A percentile compares a stretch with the other conserved stretches of the same genome.
Evolutionary conservation across 2,888 invertebrate species (phyloP).

Genomic region (Meteorus cinctellus): DNA sequence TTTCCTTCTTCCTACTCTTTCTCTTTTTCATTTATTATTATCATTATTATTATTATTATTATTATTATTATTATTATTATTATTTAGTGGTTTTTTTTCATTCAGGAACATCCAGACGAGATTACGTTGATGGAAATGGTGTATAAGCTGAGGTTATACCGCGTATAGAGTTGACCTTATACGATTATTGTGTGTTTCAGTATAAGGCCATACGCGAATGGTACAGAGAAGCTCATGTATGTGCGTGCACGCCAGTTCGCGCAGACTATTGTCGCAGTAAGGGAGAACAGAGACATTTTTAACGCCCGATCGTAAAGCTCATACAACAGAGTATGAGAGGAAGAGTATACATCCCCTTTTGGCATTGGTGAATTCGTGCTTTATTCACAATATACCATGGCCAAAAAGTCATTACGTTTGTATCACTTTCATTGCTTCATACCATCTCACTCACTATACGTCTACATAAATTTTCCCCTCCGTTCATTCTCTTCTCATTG

Average conservation of each 20-base stretch:
- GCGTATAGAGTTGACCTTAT: constrained; percentile 27
- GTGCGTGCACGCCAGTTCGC: not conserved
- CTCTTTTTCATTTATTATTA: constrained; percentile 13
- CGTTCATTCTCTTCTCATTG: constrained; percentile 3
- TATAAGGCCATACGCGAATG: constrained; percentile 17
- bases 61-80: not conserved
- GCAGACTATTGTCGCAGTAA: constrained; percentile 27
- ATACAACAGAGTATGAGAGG: constrained; percentile 29
- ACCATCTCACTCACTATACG: not conserved
- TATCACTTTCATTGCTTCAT: constrained; percentile 11
- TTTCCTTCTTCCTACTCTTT: not conserved
- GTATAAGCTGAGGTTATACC: not conserved
- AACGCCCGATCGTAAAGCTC: constrained; percentile 52
- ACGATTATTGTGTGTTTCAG: constrained; percentile 25
- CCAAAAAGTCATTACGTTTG: constrained; percentile 14
- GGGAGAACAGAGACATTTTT: constrained; percentile 45
- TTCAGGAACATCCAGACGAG: not conserved
- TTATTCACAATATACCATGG: constrained; percentile 28
- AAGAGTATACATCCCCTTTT: constrained; percentile 41
- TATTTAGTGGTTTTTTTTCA: not conserved
- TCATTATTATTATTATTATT: not conserved
- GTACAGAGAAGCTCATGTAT: not conserved
- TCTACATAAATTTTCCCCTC: constrained; percentile 1
- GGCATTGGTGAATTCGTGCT: constrained; percentile 49
- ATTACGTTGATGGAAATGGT: constrained; percentile 19